These are phyloP conservation scores for Chamaetylas fuelleborni DNA, from an alignment of 2,113 vertebrate species.

Conservation along the genomic window DNA sequence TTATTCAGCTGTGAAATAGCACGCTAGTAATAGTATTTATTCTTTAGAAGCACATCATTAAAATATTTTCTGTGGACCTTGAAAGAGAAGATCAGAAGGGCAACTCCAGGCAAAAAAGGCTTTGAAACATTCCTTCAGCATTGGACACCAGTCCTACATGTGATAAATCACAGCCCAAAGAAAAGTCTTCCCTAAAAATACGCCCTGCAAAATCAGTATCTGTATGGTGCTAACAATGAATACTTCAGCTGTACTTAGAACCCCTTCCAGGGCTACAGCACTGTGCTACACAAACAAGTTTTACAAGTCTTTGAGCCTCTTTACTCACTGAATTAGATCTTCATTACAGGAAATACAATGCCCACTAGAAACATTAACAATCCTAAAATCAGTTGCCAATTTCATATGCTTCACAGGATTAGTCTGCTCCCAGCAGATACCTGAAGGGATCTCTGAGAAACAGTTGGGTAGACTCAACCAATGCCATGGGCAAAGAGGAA, in stretches of 20 bases:
- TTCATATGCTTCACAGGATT: neutral
- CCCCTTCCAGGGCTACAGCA: neutral
- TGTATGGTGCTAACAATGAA: neutral
- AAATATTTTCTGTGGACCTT: neutral
- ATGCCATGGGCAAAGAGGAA: neutral
- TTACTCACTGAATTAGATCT: neutral
- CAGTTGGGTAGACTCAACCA: neutral
- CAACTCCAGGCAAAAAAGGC: neutral
- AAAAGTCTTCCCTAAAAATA: neutral
- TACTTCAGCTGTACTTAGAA: neutral
- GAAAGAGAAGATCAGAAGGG: neutral
- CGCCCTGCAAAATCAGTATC: neutral
- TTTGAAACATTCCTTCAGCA: neutral
- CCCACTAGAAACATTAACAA: neutral
- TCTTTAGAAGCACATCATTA: conserved; percentile 6
- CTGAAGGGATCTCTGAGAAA: neutral
- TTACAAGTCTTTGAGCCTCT: neutral
- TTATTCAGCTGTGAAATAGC: neutral
- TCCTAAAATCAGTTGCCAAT: neutral
- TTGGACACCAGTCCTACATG: neutral
- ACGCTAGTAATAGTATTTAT: neutral
- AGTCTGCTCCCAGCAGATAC: neutral
- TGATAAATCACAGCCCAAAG: neutral
- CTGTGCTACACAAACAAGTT: neutral
- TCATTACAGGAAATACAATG: neutral